These are phyloP conservation scores for Antheraea mylitta DNA, from an alignment of 1,140 invertebrate genomes.

Conservation along the genomic window DNA sequence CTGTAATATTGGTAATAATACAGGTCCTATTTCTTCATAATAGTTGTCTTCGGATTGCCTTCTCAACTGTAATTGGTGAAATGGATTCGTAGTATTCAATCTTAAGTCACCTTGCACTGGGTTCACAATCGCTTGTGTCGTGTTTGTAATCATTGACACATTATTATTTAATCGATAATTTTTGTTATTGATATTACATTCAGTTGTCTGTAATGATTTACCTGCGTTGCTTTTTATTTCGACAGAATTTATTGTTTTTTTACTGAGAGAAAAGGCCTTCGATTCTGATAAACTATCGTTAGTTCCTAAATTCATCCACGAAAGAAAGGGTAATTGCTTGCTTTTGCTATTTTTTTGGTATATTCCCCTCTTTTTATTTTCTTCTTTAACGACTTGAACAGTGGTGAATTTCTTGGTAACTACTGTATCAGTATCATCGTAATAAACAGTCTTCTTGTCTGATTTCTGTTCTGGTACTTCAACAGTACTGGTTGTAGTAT, in stretches of 20 bases:
- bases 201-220: conserved; percentile 53
- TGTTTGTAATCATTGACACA: conserved; percentile 57
- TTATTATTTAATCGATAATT: conserved; percentile 66
- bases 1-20: conserved; percentile 17
- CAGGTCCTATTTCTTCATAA: conserved; percentile 70
- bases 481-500: conserved; percentile 13
- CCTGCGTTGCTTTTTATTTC: conserved; percentile 34
- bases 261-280: conserved; percentile 31
- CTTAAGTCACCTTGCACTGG: conserved; percentile 16
- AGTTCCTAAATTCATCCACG: conserved; percentile 42
- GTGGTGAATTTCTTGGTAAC: conserved; percentile 24
- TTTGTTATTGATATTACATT: conserved; percentile 62
- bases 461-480: conserved; percentile 24
- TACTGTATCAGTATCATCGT: conserved; percentile 66
- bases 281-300: conserved; percentile 43
- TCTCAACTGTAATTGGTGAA: conserved; percentile 27
- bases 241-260: conserved; percentile 16
- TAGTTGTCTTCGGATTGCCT: conserved; percentile 56
- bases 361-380: conserved; percentile 45
- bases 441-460: conserved; percentile 58
- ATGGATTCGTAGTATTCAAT: conserved; percentile 29
- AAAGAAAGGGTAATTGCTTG: conserved; percentile 46
- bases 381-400: conserved; percentile 20
- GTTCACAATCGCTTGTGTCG: conserved; percentile 35
- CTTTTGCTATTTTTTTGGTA: conserved; percentile 60